Evolutionary conservation across 2,888 invertebrate genomes (phyloP).

Genomic region (Volucella zonaria): DNA sequence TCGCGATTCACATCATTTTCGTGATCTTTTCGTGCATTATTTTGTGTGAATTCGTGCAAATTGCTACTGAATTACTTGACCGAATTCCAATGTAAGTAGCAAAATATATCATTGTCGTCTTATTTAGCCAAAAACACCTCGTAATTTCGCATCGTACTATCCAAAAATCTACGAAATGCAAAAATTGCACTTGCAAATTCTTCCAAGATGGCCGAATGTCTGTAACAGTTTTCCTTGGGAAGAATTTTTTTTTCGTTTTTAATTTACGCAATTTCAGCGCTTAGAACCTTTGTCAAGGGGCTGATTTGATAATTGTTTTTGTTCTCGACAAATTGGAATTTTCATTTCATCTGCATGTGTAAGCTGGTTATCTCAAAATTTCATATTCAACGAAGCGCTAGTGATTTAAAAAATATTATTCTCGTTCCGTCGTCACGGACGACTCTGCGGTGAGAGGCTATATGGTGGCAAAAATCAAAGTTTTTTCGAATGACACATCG

Average conservation of each 20-base stretch:
- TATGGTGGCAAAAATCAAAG: slow-evolving; percentile 42
- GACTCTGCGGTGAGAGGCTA: slow-evolving; percentile 21
- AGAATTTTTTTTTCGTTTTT: slow-evolving; percentile 11
- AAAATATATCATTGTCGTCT: slow-evolving; percentile 17
- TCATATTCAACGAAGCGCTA: not conserved
- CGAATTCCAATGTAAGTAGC: slow-evolving; percentile 65
- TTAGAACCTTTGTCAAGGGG: slow-evolving; percentile 19
- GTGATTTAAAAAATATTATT: slow-evolving; percentile 37
- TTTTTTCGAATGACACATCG: slow-evolving; percentile 69
- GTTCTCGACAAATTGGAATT: slow-evolving; percentile 32
- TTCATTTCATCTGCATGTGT: slow-evolving; percentile 40
- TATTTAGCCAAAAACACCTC: slow-evolving; percentile 15
- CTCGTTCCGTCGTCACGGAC: not conserved
- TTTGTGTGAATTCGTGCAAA: slow-evolving; percentile 64
- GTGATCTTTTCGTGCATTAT: slow-evolving; percentile 54
- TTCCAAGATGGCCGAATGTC: slow-evolving; percentile 81
- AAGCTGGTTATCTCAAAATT: slow-evolving; percentile 19
- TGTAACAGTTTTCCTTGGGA: slow-evolving; percentile 78
- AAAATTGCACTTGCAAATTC: slow-evolving; percentile 75
- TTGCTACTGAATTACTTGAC: slow-evolving; percentile 60
- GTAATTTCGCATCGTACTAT: not conserved
- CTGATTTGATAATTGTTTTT: slow-evolving; percentile 40
- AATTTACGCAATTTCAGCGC: slow-evolving; percentile 61
- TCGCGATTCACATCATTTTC: slow-evolving; percentile 70
- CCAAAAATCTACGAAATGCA: slow-evolving; percentile 41